Conservation (phyloP, 2,113 vertebrate genomes). For the Callipepla squamata region DNA sequence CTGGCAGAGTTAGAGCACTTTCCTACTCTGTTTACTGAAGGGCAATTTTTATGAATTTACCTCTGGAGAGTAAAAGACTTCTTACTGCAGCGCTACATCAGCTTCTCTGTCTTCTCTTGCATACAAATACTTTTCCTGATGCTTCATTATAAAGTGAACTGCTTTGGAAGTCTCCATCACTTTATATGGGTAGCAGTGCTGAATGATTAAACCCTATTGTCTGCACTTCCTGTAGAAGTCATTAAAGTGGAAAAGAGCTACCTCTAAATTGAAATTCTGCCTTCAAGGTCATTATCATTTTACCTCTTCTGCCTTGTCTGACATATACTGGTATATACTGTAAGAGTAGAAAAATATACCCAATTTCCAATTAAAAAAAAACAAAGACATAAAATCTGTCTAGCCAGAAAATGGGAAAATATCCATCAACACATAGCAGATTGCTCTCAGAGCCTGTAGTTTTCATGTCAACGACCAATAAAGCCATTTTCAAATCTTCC, state of each 20-base stretch:
- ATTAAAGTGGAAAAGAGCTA: constrained; percentile 42
- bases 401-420: constrained; percentile 7
- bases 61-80: neutral
- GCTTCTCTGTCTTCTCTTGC: neutral
- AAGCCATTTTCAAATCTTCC: neutral
- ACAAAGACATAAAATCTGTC: neutral
- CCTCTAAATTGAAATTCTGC: constrained; percentile 35
- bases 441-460: neutral
- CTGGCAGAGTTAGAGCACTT: neutral
- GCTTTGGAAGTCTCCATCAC: neutral
- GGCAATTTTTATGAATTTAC: constrained; percentile 7
- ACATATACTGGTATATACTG: neutral
- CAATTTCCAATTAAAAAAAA: constrained; percentile 21
- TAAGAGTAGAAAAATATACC: neutral
- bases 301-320: constrained; percentile 11
- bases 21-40: neutral
- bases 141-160: neutral
- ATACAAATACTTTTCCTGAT: neutral
- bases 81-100: neutral
- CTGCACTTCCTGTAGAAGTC: constrained; percentile 34
- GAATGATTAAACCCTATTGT: constrained; percentile 35
- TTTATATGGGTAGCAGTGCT: constrained; percentile 6
- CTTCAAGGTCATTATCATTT: constrained; percentile 44
- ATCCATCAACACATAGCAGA: neutral
- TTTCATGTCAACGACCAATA: neutral